phyloP scores from a whole-genome alignment of 2,888 invertebrate species.

The Pollenia griseotomentosa region DNA sequence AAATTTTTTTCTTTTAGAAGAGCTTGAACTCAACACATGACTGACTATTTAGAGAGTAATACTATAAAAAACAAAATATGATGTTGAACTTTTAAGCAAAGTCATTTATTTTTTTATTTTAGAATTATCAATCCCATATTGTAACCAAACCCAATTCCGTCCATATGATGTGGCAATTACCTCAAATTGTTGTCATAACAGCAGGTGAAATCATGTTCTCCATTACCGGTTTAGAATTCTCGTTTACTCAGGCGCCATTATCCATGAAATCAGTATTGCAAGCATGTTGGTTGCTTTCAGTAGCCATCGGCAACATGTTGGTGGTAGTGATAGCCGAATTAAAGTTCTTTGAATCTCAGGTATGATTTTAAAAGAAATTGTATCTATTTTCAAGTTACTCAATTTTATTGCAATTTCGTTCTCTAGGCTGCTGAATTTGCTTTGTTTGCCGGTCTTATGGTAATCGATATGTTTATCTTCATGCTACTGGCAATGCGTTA shows the following conservation, averaged over 20 bases:
- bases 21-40: no score
- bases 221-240: constrained; percentile 97
- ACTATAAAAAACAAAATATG: no score
- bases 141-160: constrained; percentile 89
- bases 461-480: constrained; percentile 92
- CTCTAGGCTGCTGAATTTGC: constrained; percentile 93
- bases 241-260: constrained; percentile 96
- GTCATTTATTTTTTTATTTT: constrained; percentile 6
- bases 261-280: constrained; percentile 98
- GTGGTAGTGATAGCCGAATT: constrained; percentile 88
- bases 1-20: no score
- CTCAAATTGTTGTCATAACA: constrained; percentile 96
- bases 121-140: constrained; percentile 76
- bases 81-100: neutral
- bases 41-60: no score
- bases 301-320: constrained; percentile 96
- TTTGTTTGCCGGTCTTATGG: constrained; percentile 94
- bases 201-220: constrained; percentile 98
- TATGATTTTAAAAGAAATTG: constrained; percentile 45
- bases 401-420: neutral
- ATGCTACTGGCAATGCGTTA: constrained; percentile 92
- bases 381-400: neutral
- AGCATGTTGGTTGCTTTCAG: constrained; percentile 96
- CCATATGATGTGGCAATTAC: constrained; percentile 91
- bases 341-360: constrained; percentile 81